Base-by-base conservation (phyloP, 1,140 invertebrate species). In the Maniola jurtina region DNA sequence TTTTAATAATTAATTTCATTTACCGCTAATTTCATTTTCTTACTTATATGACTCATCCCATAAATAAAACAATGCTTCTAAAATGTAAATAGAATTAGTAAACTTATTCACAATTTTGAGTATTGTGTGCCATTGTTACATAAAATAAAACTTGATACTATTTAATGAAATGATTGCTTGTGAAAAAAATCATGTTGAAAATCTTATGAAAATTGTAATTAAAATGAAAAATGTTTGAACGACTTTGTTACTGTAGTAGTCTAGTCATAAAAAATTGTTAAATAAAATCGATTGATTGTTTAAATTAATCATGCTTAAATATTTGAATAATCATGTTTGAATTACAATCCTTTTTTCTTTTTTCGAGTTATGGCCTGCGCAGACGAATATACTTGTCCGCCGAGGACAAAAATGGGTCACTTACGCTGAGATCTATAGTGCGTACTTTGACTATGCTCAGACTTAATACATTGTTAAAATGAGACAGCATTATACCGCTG, bases 221-320 rank as follows among this genome's bases (percentile, higher is more conserved):
- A 66, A 61, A 55, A 15, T 25, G n/a, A 63, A 40, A 13, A 36
- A 56, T 42, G 25, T 52, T 52, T 55, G 11, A 55, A 34, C 34
- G 48, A 50, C 15, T 57, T 62, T 68, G 47, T 59, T 63, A 35
- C 63, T 63, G 52, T 16, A 34, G 11, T 48, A 57, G 47, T 68
- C 66, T 68, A 68, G 66, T 68, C 66, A 68, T 59, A 60, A 48
- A 57, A 54, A 48, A 50, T 47, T 67, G 35, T 61, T 36, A 61
- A 14, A 42, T 35, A 60, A 33, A 47, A 55, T 55, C 25, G 4
- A 2, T 14, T 6, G 16, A 25, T 52, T 52, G 16, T 16, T 1
- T 48, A 1, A 6, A 13, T 48, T 2, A 15, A 48, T 48, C 13
- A 48, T 48, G 45, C 13, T n/a, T 48, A n/a, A 14, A 48, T 15